phyloP scores from a whole-genome alignment of 2,797 vertebrate genomes.

The Acomys russatus region DNA sequence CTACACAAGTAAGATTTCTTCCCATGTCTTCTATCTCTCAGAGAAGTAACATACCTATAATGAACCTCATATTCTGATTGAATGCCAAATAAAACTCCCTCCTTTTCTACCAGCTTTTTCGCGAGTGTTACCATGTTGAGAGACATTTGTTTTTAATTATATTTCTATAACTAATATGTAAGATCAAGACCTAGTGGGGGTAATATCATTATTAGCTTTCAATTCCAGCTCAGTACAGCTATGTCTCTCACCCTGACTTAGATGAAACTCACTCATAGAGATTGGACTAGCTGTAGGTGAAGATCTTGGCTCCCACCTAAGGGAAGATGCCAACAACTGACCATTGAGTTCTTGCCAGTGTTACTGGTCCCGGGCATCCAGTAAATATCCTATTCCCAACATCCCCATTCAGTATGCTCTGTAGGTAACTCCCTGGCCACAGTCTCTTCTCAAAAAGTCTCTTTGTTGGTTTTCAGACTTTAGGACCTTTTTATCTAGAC shows the following conservation, averaged over 20 bases:
- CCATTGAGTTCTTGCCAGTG: neutral
- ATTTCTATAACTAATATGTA: neutral
- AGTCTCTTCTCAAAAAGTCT: neutral
- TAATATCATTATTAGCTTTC: neutral
- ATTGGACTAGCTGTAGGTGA: neutral
- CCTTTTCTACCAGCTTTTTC: neutral
- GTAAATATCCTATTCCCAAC: neutral
- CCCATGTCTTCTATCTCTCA: neutral
- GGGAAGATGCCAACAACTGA: neutral
- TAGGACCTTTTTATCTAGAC: neutral
- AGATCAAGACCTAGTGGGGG: neutral
- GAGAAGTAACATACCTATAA: neutral
- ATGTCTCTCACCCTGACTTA: neutral
- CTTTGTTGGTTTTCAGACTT: neutral
- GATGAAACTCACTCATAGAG: neutral
- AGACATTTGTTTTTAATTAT: neutral
- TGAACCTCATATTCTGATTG: neutral
- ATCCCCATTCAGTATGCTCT: neutral
- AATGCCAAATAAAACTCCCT: neutral
- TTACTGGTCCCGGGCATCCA: neutral
- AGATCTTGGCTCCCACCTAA: neutral
- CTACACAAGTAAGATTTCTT: neutral
- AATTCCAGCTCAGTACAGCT: neutral
- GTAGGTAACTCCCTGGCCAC: neutral
- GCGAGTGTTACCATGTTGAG: neutral